Conservation (phyloP, 2,113 vertebrate species). For the Talpa occidentalis region DNA sequence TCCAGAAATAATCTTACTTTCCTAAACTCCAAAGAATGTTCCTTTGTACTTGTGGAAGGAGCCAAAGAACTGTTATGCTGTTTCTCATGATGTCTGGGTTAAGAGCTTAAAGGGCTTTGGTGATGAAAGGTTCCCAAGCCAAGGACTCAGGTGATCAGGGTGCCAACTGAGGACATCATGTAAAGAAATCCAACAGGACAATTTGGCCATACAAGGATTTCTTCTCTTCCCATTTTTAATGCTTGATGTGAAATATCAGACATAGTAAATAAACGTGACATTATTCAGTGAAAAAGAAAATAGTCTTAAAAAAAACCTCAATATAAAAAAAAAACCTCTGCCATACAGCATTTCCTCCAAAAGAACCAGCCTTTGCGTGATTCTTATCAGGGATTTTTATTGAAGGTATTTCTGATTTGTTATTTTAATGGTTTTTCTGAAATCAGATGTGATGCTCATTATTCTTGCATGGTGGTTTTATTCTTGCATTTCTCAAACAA, state of each 20-base stretch:
- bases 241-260: not conserved
- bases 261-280: slow-evolving; percentile 19
- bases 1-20: not conserved
- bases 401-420: slow-evolving; percentile 34
- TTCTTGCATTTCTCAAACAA: slow-evolving; percentile 47
- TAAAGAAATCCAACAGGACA: not conserved
- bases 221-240: not conserved
- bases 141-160: not conserved
- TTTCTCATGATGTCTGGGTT: not conserved
- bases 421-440: slow-evolving; percentile 57
- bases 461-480: slow-evolving; percentile 43
- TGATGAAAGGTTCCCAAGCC: not conserved
- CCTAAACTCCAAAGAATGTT: not conserved
- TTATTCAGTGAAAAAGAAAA: slow-evolving; percentile 21
- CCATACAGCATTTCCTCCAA: not conserved
- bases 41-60: not conserved
- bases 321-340: not conserved
- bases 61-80: not conserved
- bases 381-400: slow-evolving; percentile 44
- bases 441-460: slow-evolving; percentile 49
- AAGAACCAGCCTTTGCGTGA: not conserved
- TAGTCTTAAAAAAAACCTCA: slow-evolving; percentile 15
- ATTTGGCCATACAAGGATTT: not conserved
- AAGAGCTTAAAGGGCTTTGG: not conserved
- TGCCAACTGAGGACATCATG: not conserved